Conservation (phyloP, 23 tunicate genomes). For the Clavelina lepadiformis region DNA sequence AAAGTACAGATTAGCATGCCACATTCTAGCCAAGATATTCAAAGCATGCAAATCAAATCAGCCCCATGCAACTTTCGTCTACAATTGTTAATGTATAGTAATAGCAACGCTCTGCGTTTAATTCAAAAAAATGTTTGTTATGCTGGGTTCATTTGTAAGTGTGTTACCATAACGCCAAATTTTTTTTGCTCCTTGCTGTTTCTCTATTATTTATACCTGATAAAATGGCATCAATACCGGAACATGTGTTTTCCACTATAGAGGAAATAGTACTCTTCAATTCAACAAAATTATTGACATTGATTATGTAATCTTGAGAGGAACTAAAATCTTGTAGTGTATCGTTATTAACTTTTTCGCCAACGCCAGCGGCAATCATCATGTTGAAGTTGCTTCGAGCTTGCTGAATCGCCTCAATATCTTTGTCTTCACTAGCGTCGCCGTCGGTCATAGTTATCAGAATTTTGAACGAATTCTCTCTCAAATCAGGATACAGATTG, state of each 20-base stretch:
- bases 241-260: constrained; percentile 56
- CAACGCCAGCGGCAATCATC: constrained; percentile 88
- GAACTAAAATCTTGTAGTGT: constrained; percentile 59
- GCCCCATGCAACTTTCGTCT: too few species aligned
- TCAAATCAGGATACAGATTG: constrained; percentile 39
- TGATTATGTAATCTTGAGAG: constrained; percentile 22
- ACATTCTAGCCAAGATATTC: too few species aligned
- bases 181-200: too few species aligned
- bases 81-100: too few species aligned
- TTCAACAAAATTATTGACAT: constrained; percentile 53
- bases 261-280: constrained; percentile 42
- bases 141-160: too few species aligned
- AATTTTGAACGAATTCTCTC: constrained; percentile 53
- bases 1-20: too few species aligned
- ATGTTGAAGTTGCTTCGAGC: constrained; percentile 53
- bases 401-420: constrained; percentile 47
- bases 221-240: constrained; percentile 25
- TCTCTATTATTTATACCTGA: too few species aligned
- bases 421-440: constrained; percentile 71
- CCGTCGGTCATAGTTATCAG: constrained; percentile 94
- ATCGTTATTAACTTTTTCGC: constrained; percentile 38
- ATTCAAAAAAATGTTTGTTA: too few species aligned
- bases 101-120: too few species aligned
- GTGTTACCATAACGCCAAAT: too few species aligned
- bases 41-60: too few species aligned